These are phyloP conservation scores for Quiscalus mexicanus DNA, from an alignment of 2,113 vertebrate genomes.

Conservation along the genomic window DNA sequence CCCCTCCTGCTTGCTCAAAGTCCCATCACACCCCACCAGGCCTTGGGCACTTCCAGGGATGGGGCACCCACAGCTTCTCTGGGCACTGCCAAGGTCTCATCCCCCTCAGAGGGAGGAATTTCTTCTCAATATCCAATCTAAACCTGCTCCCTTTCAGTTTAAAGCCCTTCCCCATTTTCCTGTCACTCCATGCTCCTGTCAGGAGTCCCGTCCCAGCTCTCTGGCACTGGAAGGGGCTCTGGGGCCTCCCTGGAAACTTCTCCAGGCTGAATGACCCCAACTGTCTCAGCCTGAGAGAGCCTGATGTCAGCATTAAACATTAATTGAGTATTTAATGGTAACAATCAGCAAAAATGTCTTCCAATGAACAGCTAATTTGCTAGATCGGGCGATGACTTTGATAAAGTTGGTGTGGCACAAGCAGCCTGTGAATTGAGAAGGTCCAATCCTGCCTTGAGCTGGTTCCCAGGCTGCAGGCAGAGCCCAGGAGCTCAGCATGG, in stretches of 20 bases:
- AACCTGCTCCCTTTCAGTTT: not conserved
- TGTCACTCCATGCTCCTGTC: not conserved
- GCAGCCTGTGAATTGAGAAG: not conserved
- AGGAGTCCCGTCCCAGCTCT: not conserved
- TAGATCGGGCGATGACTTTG: not conserved
- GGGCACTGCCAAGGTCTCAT: not conserved
- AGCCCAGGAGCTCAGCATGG: not conserved
- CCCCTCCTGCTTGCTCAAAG: not conserved
- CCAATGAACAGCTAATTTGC: not conserved
- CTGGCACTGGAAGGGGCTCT: not conserved
- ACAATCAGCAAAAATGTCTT: not conserved
- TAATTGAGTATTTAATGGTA: not conserved
- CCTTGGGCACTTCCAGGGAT: not conserved
- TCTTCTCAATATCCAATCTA: not conserved
- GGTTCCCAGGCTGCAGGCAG: not conserved
- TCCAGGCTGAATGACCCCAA: not conserved
- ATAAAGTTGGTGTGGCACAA: accelerated
- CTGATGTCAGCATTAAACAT: not conserved
- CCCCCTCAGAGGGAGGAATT: not conserved
- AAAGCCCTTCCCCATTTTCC: not conserved
- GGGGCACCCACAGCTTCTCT: not conserved
- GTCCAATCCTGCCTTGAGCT: not conserved
- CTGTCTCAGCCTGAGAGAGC: not conserved
- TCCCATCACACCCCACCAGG: not conserved
- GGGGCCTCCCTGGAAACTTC: not conserved